Percentiles rank a stretch among this genome's conserved stretches.
These are phyloP conservation scores for Plagodis pulveraria DNA, from an alignment of 2,888 invertebrate genomes.

Conservation along the genomic window DNA sequence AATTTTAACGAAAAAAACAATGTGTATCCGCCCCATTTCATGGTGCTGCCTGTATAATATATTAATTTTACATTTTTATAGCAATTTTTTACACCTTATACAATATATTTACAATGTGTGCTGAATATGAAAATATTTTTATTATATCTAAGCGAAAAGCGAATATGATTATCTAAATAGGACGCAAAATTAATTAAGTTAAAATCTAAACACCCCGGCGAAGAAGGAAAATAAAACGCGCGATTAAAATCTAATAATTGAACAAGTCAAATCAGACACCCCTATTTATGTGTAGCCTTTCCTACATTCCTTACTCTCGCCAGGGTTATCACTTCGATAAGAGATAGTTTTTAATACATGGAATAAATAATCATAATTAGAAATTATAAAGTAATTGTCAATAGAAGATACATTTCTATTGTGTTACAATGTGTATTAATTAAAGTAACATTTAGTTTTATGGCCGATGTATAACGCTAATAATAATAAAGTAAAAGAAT, in stretches of 20 bases:
- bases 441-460: conserved; percentile 38
- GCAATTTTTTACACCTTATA: conserved; percentile 75
- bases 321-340: conserved; percentile 45
- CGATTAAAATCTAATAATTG: conserved; percentile 14
- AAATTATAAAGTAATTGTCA: neutral
- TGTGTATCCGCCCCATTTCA: conserved; percentile 54
- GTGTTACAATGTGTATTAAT: conserved; percentile 2
- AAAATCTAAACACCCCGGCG: conserved; percentile 40
- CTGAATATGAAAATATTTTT: conserved; percentile 69
- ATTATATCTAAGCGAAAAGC: conserved; percentile 54
- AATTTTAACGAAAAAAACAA: conserved; percentile 29
- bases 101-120: conserved; percentile 70
- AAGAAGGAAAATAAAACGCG: neutral
- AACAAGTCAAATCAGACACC: conserved; percentile 15
- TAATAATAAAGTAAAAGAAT: conserved; percentile 8
- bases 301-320: conserved; percentile 26
- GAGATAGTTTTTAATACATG: conserved; percentile 47
- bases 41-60: conserved; percentile 46
- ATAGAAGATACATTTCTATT: conserved; percentile 3
- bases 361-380: conserved; percentile 43
- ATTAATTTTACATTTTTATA: conserved; percentile 37
- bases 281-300: conserved; percentile 22
- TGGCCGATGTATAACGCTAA: conserved; percentile 46
- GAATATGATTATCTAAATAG: conserved; percentile 38
- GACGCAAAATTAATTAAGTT: conserved; percentile 54